Evolutionary conservation across 2,113 vertebrate species (phyloP).

Genomic region (Peromyscus maniculatus): DNA sequence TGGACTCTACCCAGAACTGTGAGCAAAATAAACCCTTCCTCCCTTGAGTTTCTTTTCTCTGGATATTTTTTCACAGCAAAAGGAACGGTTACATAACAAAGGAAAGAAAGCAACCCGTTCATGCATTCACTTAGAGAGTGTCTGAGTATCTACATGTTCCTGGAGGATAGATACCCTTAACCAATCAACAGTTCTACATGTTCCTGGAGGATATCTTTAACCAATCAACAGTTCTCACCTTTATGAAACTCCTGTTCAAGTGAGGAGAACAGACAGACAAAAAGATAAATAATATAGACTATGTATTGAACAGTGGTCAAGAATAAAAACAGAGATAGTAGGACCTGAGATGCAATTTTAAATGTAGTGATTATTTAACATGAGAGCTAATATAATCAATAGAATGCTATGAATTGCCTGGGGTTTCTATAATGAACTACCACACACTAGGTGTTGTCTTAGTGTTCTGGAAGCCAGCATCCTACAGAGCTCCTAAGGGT

Average conservation of each 20-base stretch:
- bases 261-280: background rate
- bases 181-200: too few species aligned
- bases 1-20: too few species aligned
- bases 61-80: background rate
- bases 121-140: background rate
- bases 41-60: background rate
- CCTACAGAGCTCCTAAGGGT: background rate
- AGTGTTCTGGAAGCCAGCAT: background rate
- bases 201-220: background rate
- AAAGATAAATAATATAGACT: background rate
- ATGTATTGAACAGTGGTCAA: background rate
- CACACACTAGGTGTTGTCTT: background rate
- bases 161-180: too few species aligned
- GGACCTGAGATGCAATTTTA: background rate
- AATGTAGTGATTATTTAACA: background rate
- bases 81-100: background rate
- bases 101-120: background rate
- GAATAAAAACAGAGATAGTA: constrained; percentile 4
- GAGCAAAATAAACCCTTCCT: background rate
- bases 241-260: background rate
- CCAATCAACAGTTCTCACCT: background rate
- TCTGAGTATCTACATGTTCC: background rate
- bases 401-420: background rate
- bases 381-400: background rate
- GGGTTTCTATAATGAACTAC: background rate